Evolutionary conservation across 2,113 vertebrate species (phyloP), one percentile per base, ranked within the genome.

Genomic region (Nesoenas mayeri): DNA sequence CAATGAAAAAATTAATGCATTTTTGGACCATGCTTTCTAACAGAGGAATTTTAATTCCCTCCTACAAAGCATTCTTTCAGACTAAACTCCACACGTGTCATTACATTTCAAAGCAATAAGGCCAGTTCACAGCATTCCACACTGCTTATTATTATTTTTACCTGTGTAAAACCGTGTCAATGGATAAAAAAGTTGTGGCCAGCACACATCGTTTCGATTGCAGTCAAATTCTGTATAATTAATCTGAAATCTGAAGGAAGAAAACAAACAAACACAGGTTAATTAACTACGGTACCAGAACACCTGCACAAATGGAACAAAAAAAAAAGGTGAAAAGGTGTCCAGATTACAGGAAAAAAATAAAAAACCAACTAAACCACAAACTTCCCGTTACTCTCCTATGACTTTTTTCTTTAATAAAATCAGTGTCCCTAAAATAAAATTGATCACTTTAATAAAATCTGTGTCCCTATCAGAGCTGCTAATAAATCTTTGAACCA

Each of bases 151-250:
- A 16, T 34, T 29, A 36, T 16, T 48, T 93, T 85, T 96, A 99
- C 99, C 99, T 97, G 98, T 98, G 83, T 99, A 99, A 97, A 98
- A 98, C 29, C 50, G 97, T 17, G 99, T 99, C 82, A 99, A 8
- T 2, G 99, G 99, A 62, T 99, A 99, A 1, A 98, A 96, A 2
- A 99, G 98, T 9, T 99, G 98, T 7, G 98, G 99, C 99, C 99
- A 99, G 80, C 99, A 99, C 61, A 99, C 98, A 6, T 99, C 98
- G 36, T 99, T 99, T 72, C 96, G 97, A 95, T 97, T 96, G 93
- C 99, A 99, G 97, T 99, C 99, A n/a, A 99, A 99, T 89, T 99
- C 99, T 12, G 98, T 99, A 42, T 98, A 99, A 96, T 98, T 99
- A n/a, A 99, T 98, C 94, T 98, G 98, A 97, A 98, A 99, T 69